Percentiles rank a stretch among this genome's conserved stretches.
Evolutionary conservation across 2,113 vertebrate genomes (phyloP).

Genomic region (Thinocorus orbignyianus): DNA sequence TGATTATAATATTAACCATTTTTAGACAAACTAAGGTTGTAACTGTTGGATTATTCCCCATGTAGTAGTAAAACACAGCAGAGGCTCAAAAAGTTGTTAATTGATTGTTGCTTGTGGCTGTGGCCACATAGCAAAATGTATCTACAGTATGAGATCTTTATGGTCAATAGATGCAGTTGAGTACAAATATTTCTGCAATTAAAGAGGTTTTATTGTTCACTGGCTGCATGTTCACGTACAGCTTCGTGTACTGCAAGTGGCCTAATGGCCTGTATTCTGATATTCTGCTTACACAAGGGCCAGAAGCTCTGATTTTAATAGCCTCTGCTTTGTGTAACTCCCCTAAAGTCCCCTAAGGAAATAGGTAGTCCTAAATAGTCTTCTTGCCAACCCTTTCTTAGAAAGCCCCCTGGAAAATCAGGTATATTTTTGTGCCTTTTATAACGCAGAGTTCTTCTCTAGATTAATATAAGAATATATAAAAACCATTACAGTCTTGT

Average conservation of each 20-base stretch:
- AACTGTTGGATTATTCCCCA: background rate
- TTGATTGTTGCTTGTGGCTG: background rate
- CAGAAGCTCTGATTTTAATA: background rate
- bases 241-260: background rate
- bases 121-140: background rate
- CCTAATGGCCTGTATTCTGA: background rate
- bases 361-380: background rate
- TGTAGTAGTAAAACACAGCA: background rate
- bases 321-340: background rate
- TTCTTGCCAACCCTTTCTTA: background rate
- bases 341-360: background rate
- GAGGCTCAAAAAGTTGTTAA: background rate
- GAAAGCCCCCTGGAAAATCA: background rate
- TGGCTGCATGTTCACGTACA: background rate
- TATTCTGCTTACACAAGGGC: background rate
- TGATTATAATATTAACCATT: background rate
- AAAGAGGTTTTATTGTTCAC: background rate
- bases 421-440: background rate
- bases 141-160: background rate
- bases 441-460: background rate
- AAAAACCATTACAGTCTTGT: background rate
- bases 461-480: background rate
- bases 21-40: background rate
- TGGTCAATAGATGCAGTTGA: background rate
- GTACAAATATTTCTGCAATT: background rate